phyloP scores from a whole-genome alignment of 2,113 vertebrate genomes.

The Paratilapia polleni region DNA sequence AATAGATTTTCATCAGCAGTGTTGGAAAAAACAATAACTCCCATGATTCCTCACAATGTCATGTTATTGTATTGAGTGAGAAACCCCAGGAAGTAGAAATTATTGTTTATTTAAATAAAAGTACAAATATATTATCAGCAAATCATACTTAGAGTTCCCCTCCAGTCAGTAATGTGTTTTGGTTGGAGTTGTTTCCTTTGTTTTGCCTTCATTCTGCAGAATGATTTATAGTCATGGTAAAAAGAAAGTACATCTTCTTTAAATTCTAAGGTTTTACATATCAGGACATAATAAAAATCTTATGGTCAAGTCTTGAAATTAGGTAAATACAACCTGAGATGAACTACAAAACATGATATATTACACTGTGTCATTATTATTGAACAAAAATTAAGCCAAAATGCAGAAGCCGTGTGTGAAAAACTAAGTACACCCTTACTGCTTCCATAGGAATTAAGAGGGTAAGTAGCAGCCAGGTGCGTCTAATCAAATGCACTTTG shows the following conservation, averaged over 20 bases:
- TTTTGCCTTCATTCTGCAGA: neutral
- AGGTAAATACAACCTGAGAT: neutral
- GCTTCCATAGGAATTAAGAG: too few species aligned
- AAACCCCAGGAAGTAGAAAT: neutral
- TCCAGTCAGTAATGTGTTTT: neutral
- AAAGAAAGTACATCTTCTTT: neutral
- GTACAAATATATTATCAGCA: neutral
- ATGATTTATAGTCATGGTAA: neutral
- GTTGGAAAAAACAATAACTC: neutral
- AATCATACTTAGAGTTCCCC: neutral
- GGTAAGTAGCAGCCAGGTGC: too few species aligned
- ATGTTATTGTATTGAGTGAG: neutral
- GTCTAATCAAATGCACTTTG: too few species aligned
- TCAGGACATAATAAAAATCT: neutral
- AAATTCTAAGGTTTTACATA: conserved; percentile 2
- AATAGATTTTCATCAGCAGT: neutral
- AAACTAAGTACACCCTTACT: too few species aligned
- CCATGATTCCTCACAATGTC: neutral
- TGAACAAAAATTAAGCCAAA: too few species aligned
- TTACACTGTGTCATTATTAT: too few species aligned
- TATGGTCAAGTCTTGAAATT: neutral
- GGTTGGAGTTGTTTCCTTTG: neutral
- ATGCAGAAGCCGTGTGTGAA: too few species aligned
- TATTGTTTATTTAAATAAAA: conserved; percentile 1
- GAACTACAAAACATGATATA: neutral